These are phyloP conservation scores for Trypoxylus dichotomus DNA, from an alignment of 1,140 invertebrate species.

Conservation along the genomic window DNA sequence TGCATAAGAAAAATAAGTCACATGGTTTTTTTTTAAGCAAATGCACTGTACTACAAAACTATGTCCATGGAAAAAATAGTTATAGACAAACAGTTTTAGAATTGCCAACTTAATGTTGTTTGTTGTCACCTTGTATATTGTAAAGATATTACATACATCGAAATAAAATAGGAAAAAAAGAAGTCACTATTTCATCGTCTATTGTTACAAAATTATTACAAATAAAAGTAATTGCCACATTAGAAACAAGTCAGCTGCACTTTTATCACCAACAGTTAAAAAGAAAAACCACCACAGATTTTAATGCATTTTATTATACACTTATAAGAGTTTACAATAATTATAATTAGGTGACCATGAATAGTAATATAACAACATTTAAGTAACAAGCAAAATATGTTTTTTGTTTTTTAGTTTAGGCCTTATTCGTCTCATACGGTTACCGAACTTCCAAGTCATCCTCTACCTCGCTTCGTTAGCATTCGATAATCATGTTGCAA, in stretches of 20 bases:
- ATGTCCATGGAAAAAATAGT: too few relatives aligned
- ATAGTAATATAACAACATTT: constrained; percentile 28
- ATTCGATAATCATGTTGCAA: not conserved
- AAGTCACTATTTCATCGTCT: too few relatives aligned
- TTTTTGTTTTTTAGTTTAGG: constrained; percentile 14
- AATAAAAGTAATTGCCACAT: not conserved
- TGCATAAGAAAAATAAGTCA: too few relatives aligned
- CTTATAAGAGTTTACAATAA: constrained; percentile 23
- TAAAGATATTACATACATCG: too few relatives aligned
- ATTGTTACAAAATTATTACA: too few relatives aligned
- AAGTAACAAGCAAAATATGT: constrained; percentile 30
- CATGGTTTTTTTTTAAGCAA: too few relatives aligned
- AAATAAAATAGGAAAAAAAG: too few relatives aligned
- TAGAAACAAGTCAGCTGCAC: too few relatives aligned
- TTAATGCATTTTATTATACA: constrained; percentile 29
- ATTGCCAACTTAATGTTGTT: too few relatives aligned
- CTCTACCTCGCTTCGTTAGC: not conserved
- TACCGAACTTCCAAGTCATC: not conserved
- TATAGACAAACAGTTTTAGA: too few relatives aligned
- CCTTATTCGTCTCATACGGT: constrained; percentile 1
- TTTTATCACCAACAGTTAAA: not conserved
- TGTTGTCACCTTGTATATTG: too few relatives aligned
- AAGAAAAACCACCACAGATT: not conserved
- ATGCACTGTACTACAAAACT: too few relatives aligned
- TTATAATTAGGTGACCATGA: constrained; percentile 19